phyloP scores from a whole-genome alignment of 2,113 vertebrate species.

The Triplophysa dalaica region DNA sequence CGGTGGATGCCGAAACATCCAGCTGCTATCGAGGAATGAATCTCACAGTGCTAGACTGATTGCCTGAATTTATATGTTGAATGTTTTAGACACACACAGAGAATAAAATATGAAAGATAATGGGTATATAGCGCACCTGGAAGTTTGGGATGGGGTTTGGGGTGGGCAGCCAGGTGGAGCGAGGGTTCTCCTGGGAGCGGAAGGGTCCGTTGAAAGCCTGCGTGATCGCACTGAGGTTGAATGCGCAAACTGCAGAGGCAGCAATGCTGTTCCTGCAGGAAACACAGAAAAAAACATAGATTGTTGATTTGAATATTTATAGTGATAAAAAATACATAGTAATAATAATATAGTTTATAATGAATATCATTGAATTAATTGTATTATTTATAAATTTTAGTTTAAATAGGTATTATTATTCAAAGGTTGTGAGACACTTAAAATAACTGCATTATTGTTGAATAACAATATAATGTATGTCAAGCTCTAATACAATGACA shows the following conservation, averaged over 20 bases:
- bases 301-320: too few species aligned
- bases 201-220: constrained; percentile 95
- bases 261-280: constrained; percentile 91
- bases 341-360: too few species aligned
- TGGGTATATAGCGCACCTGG: constrained; percentile 76
- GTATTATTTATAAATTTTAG: too few species aligned
- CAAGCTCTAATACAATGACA: too few species aligned
- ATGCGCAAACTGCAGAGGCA: constrained; percentile 95
- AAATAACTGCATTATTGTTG: too few species aligned
- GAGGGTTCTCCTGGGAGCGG: constrained; percentile 94
- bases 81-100: not conserved
- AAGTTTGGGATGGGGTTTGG: constrained; percentile 93
- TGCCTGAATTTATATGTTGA: constrained; percentile 12
- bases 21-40: constrained; percentile 29
- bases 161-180: constrained; percentile 93
- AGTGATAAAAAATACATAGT: too few species aligned
- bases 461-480: too few species aligned
- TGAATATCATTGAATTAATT: too few species aligned
- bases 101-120: constrained; percentile 11
- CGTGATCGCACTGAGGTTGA: constrained; percentile 96
- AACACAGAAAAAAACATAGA: not conserved
- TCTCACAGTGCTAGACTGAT: constrained; percentile 12
- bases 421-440: too few species aligned
- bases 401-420: too few species aligned
- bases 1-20: not conserved